Conservation (phyloP, 2,113 vertebrate species). For the Sinocyclocheilus rhinocerous region DNA sequence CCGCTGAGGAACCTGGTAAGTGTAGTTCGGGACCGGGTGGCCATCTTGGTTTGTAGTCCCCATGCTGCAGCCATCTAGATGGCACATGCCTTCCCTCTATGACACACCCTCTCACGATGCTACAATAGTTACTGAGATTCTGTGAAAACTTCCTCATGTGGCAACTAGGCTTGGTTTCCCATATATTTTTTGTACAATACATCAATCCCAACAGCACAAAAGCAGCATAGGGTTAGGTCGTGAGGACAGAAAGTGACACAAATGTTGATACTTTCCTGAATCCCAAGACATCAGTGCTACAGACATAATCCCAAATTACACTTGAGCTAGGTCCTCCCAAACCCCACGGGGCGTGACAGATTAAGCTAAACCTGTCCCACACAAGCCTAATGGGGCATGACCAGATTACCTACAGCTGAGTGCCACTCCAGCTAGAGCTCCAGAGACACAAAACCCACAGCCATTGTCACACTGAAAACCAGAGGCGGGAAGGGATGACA, state of each 20-base stretch:
- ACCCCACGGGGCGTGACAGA: constrained; percentile 66
- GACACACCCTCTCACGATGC: too few species aligned
- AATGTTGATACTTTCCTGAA: constrained; percentile 63
- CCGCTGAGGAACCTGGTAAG: too few species aligned
- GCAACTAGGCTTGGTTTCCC: not conserved
- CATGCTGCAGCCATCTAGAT: too few species aligned
- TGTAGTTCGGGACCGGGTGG: too few species aligned
- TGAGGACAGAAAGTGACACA: constrained; percentile 62
- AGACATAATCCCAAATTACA: constrained; percentile 72
- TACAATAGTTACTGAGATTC: not conserved
- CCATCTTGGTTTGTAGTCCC: too few species aligned
- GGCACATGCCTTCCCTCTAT: too few species aligned
- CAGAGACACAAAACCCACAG: constrained; percentile 28
- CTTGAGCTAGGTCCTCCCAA: constrained; percentile 61
- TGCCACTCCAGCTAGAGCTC: constrained; percentile 40
- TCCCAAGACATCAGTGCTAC: constrained; percentile 63
- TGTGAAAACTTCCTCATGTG: not conserved
- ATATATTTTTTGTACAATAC: constrained; percentile 40
- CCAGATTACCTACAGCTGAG: constrained; percentile 62
- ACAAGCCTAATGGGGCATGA: constrained; percentile 66
- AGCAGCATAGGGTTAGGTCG: constrained; percentile 39
- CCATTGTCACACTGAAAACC: constrained; percentile 15
- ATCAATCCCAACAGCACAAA: constrained; percentile 55
- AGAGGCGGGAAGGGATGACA: not conserved
- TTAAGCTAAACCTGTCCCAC: constrained; percentile 66